Conservation (phyloP, 2,888 invertebrate species). For the Heliconius ethilla region DNA sequence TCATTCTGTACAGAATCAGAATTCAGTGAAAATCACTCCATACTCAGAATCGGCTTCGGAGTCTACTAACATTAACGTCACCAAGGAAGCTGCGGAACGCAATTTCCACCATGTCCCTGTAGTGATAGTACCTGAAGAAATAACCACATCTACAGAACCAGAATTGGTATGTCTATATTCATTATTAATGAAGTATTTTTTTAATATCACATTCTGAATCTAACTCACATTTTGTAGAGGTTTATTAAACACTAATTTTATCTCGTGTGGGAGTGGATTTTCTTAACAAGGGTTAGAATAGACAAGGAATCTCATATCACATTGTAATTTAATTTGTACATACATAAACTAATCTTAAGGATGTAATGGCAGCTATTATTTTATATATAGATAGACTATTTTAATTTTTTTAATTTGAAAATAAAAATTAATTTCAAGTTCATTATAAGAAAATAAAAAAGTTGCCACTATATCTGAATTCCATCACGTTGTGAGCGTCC, state of each 20-base stretch:
- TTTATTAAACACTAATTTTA: constrained; percentile 52
- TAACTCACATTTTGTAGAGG: constrained; percentile 50
- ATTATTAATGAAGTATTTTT: constrained; percentile 19
- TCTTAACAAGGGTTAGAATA: constrained; percentile 64
- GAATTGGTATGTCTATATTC: constrained; percentile 63
- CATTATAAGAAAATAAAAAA: background rate
- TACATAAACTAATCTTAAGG: constrained; percentile 65
- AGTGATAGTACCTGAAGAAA: constrained; percentile 57
- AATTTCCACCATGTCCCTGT: constrained; percentile 56
- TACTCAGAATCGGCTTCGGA: constrained; percentile 69
- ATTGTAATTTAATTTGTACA: constrained; percentile 59
- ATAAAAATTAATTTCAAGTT: background rate
- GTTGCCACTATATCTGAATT: constrained; percentile 40
- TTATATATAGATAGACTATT: background rate
- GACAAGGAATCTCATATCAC: constrained; percentile 55
- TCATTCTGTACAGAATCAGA: constrained; percentile 57
- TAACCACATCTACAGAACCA: constrained; percentile 65
- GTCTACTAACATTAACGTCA: constrained; percentile 59
- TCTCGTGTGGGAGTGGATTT: constrained; percentile 61
- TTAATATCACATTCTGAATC: constrained; percentile 38
- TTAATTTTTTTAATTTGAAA: background rate
- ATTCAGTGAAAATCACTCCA: constrained; percentile 69
- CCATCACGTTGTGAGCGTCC: constrained; percentile 76
- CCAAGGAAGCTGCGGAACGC: constrained; percentile 54
- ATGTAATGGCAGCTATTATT: constrained; percentile 61